Evolutionary conservation across 2,888 invertebrate genomes (phyloP).

Genomic region (Stomorhina lunata): DNA sequence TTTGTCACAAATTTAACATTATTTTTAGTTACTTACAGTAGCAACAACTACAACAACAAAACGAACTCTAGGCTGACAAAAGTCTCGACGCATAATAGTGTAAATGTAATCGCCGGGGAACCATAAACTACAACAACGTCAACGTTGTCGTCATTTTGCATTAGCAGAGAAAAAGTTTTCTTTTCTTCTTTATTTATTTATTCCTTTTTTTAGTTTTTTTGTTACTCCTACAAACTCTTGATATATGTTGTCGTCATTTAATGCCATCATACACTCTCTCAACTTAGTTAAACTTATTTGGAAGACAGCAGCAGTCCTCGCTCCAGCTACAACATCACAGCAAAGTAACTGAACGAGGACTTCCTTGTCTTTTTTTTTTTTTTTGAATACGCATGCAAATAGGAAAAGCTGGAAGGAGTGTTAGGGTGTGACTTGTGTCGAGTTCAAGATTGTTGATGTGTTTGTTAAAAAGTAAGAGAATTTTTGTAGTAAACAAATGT

Average conservation of each 20-base stretch:
- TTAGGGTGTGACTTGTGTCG: not conserved
- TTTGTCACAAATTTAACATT: no score
- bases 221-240: constrained; percentile 22
- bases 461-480: constrained; percentile 34
- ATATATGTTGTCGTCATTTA: constrained; percentile 62
- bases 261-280: constrained; percentile 19
- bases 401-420: not conserved
- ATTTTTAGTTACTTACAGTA: constrained; percentile 17
- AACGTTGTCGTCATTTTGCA: constrained; percentile 43
- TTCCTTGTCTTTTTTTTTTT: no score
- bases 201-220: not conserved
- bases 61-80: constrained; percentile 52
- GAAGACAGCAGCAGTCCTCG: constrained; percentile 18
- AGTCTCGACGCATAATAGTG: constrained; percentile 60
- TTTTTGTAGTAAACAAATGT: constrained; percentile 51
- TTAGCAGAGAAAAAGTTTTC: not conserved
- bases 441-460: constrained; percentile 41
- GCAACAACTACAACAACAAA: not conserved
- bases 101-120: constrained; percentile 62
- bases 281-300: constrained; percentile 28
- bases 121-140: constrained; percentile 58
- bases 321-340: no score
- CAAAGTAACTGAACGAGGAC: no score
- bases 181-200: not conserved
- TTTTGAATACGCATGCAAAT: no score